These are phyloP conservation scores for Myrmecobius fasciatus DNA, from an alignment of 2,113 vertebrate species.

Conservation along the genomic window DNA sequence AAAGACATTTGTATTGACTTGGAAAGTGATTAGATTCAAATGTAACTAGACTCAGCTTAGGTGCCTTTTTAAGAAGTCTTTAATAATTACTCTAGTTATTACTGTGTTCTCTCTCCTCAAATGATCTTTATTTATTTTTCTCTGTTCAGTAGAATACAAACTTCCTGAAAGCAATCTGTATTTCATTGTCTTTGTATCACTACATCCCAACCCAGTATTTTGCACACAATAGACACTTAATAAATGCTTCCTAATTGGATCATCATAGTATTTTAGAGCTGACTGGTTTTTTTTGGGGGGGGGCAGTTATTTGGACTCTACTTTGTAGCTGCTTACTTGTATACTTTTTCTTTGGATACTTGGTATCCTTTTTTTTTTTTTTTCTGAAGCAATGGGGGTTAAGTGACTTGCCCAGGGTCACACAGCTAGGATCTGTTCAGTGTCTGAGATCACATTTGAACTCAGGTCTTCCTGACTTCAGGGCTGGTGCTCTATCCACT, in stretches of 20 bases:
- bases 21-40: neutral
- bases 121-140: neutral
- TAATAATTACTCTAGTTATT: neutral
- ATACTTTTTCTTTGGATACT: no score
- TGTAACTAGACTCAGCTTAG: neutral
- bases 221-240: neutral
- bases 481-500: no score
- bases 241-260: neutral
- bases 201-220: slow-evolving; percentile 15
- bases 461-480: no score
- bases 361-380: no score
- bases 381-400: no score
- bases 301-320: no score
- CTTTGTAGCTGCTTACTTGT: neutral
- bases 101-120: neutral
- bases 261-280: neutral
- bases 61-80: neutral
- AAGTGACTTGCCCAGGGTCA: no score
- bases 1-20: neutral
- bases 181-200: neutral
- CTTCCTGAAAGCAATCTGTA: neutral
- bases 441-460: no score
- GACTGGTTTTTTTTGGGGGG: no score
- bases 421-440: no score
- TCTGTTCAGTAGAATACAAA: neutral